Evolutionary conservation across 2,797 vertebrate genomes (phyloP), one percentile per base, ranked within the genome.

Genomic region (Sciaenops ocellatus): DNA sequence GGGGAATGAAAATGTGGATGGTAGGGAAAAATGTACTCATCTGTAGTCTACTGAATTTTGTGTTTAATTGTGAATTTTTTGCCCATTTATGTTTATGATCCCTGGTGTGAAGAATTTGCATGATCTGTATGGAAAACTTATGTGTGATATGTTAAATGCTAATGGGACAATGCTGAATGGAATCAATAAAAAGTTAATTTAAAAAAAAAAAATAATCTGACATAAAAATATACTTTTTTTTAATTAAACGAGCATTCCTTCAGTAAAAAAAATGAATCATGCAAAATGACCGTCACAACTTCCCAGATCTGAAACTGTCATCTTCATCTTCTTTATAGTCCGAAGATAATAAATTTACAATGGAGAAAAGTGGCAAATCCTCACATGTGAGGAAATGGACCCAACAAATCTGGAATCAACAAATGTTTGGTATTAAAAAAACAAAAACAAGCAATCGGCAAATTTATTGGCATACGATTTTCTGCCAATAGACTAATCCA

Each of bases 401-500:
- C 20, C 11, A 34, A 26, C 20, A 65, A 65, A 74, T 65, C 11
- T 55, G 26, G 62, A 64, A 65, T 38, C 26, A 69, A 26, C 57
- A 76, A 76, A 54, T 76, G 56, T 38, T 63, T 28, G 1, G 59
- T 13, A 48, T 60, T 24, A 30, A 56, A 51, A 34, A n/a, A 48
- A 20, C 44, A 47, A 78, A 56, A 61, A 13, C 34, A 22, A 38
- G 28, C 22, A 51, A 28, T 26, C 8, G 41, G 62, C 13, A 46
- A 9, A 81, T 54, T 60, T 30, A 61, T 11, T 51, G 24, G 34
- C 26, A 34, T 57, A 50, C 22, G n/a, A 44, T 73, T 20, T 73
- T 47, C 59, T 73, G 59, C 66, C 55, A 62, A 79, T 41, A 18
- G 41, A 48, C 55, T 51, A 67, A 79, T 71, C 52, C 52, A 51